These are phyloP conservation scores for Siderastrea siderea DNA, from an alignment of 92 coral and sea anemone genomes.

Conservation along the genomic window DNA sequence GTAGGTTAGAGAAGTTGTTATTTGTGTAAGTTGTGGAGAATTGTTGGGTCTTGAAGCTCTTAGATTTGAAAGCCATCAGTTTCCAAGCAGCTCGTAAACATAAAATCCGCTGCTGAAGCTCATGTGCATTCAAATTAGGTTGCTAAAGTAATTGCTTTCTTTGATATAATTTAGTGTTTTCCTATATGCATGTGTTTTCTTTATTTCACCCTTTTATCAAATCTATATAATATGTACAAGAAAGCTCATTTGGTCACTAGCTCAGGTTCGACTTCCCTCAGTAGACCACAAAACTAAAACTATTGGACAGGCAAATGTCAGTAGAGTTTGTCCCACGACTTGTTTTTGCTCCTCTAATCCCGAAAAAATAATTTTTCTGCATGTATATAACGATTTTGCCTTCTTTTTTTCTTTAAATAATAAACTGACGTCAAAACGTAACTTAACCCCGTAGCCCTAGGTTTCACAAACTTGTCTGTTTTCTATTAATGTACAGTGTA, in stretches of 20 bases:
- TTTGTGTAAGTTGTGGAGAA: not conserved
- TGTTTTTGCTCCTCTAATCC: not conserved
- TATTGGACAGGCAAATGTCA: not conserved
- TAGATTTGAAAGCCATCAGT: conserved; percentile 16
- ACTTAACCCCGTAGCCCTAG: no score
- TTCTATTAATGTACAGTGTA: no score
- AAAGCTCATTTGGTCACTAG: not conserved
- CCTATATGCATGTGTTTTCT: not conserved
- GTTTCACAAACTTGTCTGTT: no score
- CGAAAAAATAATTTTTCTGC: not conserved
- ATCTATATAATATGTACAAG: not conserved
- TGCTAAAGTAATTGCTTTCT: conserved; percentile 15
- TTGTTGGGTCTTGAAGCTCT: not conserved
- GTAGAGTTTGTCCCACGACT: not conserved
- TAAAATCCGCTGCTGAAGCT: conserved; percentile 1
- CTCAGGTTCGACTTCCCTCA: not conserved
- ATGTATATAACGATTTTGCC: not conserved
- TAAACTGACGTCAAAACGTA: no score
- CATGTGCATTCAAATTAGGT: conserved; percentile 25
- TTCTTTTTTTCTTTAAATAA: not conserved
- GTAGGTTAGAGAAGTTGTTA: conserved; percentile 12
- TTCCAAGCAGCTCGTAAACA: conserved; percentile 50
- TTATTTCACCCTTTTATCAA: not conserved
- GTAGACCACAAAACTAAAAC: not conserved
- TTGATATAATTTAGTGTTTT: not conserved